Percentiles rank a stretch among this genome's conserved stretches.
phyloP scores from a whole-genome alignment of 2,888 invertebrate species.

The Apamea monoglypha region DNA sequence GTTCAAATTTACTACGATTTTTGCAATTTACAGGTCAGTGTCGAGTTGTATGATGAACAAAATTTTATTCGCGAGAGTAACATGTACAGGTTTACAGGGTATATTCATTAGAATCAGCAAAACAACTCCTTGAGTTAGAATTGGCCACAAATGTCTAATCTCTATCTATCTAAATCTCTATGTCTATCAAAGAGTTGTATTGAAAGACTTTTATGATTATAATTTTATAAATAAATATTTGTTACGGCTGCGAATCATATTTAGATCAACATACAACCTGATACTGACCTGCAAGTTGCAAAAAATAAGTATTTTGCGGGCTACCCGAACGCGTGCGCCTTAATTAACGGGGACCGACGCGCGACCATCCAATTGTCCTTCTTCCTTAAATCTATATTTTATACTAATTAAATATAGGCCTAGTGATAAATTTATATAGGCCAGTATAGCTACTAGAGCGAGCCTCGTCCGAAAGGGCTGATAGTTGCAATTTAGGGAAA shows the following conservation, averaged over 20 bases:
- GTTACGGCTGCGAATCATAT: background rate
- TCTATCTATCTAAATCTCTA: too few relatives aligned
- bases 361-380: background rate
- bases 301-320: background rate
- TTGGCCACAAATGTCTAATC: too few relatives aligned
- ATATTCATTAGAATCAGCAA: too few relatives aligned
- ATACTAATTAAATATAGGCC: constrained; percentile 56
- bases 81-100: too few relatives aligned
- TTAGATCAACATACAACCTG: background rate
- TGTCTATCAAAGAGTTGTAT: background rate
- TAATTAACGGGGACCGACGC: constrained; percentile 2
- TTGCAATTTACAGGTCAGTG: background rate
- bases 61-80: background rate
- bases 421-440: constrained; percentile 44
- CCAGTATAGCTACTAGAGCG: constrained; percentile 41
- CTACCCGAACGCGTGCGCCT: background rate
- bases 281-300: too few relatives aligned
- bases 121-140: background rate
- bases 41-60: background rate
- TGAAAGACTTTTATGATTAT: background rate
- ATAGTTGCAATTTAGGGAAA: background rate
- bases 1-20: background rate
- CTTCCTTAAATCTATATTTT: constrained; percentile 48
- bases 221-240: too few relatives aligned
- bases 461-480: constrained; percentile 32